Evolutionary conservation across 2,113 vertebrate species (phyloP), one percentile per base, ranked within the genome.

Genomic region (Gallinago paraguaiae): DNA sequence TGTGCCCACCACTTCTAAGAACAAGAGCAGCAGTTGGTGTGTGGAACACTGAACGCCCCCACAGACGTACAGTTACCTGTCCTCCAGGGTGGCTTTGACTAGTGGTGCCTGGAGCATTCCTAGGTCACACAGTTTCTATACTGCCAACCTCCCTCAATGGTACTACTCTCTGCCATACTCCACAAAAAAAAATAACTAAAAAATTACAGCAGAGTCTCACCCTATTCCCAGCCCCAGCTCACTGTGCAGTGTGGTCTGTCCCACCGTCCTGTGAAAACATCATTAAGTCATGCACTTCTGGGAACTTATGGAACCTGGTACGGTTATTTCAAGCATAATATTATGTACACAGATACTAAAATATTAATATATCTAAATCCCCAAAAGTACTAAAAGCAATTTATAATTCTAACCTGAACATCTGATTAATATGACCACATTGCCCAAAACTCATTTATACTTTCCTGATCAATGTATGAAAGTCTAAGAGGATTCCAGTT

Each of bases 21-120:
- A 65, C 3, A 79, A 67, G 65, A 65, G 61, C 22, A 87, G 43
- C 48, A 71, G 51, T 4, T 63, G 54, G 46, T 1, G 0, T 25
- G 60, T 10, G n/a, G 46, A 4, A 0, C 1, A 48, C 3, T 43
- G 57, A 60, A 45, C 5, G 35, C 20, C 3, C 39, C 28, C 17
- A 22, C 0, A 2, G 17, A 22, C 12, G 22, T 8, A 10, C 2
- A 1, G 33, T 18, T 70, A 60, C 31, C 45, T 30, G 5, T 45
- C 13, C 57, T 76, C 17, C 43, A 51, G 11, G 37, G n/a, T 35
- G 10, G 22, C 83, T 63, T 59, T 63, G 22, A 53, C 15, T 2
- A 33, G 56, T 28, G 10, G 18, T 74, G 46, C 51, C 72, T 86
- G 48, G 17, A 65, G 30, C 51, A 24, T 31, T 87, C 39, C 60